Evolutionary conservation across 2,888 invertebrate genomes (phyloP).

Genomic region (Ischnus inquisitorius): DNA sequence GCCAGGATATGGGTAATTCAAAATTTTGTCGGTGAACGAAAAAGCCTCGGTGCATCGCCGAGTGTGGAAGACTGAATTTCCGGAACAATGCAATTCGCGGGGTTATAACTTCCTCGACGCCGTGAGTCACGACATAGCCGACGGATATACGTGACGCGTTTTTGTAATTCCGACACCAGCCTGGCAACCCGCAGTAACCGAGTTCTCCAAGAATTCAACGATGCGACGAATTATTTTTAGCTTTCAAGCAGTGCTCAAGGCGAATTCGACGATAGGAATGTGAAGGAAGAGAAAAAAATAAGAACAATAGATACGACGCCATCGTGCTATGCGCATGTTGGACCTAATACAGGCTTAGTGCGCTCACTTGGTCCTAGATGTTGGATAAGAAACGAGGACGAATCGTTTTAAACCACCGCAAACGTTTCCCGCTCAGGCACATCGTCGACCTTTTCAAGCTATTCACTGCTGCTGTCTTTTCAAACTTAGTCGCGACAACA

Average conservation of each 20-base stretch:
- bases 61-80: slow-evolving; percentile 54
- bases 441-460: slow-evolving; percentile 42
- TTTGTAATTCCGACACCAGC: slow-evolving; percentile 69
- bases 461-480: slow-evolving; percentile 21
- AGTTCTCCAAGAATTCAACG: slow-evolving; percentile 45
- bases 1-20: slow-evolving; percentile 63
- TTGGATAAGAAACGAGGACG: slow-evolving; percentile 22
- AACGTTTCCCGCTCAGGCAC: slow-evolving; percentile 49
- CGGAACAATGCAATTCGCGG: slow-evolving; percentile 66
- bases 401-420: slow-evolving; percentile 53
- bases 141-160: slow-evolving; percentile 75
- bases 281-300: not conserved
- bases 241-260: slow-evolving; percentile 1
- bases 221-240: slow-evolving; percentile 77
- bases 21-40: slow-evolving; percentile 63
- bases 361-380: slow-evolving; percentile 21
- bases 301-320: not conserved
- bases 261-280: not conserved
- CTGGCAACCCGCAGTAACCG: no score
- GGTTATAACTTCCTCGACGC: slow-evolving; percentile 58
- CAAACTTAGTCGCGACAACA: slow-evolving; percentile 36
- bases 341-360: not conserved
- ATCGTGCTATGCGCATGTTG: slow-evolving; percentile 20
- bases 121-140: slow-evolving; percentile 29
- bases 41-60: slow-evolving; percentile 7